Conservation (phyloP, 2,888 invertebrate species). For the Coleophora flavipennella region DNA sequence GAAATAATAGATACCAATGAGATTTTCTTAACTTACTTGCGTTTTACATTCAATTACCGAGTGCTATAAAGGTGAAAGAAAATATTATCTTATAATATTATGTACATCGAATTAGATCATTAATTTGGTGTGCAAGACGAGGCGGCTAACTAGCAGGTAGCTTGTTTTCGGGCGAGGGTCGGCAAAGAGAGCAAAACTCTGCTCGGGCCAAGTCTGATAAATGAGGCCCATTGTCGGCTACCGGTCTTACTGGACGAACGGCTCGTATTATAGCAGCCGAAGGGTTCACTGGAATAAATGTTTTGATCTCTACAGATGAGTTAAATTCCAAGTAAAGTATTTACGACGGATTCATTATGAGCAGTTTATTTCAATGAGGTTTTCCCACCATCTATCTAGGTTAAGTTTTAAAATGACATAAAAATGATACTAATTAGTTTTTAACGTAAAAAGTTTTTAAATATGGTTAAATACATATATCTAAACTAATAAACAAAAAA, state of each 20-base stretch:
- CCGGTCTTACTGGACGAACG: conserved; percentile 24
- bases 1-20: too few species aligned
- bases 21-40: too few species aligned
- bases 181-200: conserved; percentile 11
- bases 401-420: too few species aligned
- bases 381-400: too few species aligned
- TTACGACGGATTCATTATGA: background rate
- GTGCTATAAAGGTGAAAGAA: too few species aligned
- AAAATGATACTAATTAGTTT: too few species aligned
- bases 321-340: background rate
- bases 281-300: conserved; percentile 1
- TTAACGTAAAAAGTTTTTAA: too few species aligned
- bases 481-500: too few species aligned
- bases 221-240: conserved; percentile 32
- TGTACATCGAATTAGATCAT: conserved; percentile 11
- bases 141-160: conserved; percentile 25
- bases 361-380: too few species aligned
- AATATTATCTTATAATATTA: too few species aligned
- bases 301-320: background rate
- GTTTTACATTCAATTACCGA: too few species aligned
- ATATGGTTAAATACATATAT: too few species aligned
- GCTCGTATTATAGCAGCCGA: background rate
- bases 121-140: conserved; percentile 19
- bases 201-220: conserved; percentile 22
- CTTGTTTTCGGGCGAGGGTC: conserved; percentile 15